Evolutionary conservation across 2,888 invertebrate species (phyloP).

Genomic region (Chrysomela aeneicollis): DNA sequence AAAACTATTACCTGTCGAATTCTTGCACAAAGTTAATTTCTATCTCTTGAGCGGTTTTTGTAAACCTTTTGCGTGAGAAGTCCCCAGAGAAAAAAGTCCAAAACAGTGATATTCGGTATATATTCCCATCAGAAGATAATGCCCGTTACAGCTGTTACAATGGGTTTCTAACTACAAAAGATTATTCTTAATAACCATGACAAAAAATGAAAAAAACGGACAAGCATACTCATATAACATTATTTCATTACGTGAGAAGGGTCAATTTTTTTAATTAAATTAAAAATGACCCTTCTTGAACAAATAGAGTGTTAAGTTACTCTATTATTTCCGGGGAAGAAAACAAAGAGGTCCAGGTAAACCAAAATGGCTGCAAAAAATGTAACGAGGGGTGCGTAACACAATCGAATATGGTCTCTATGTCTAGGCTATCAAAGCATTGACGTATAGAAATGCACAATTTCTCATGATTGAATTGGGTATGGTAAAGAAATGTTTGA

Average conservation of each 20-base stretch:
- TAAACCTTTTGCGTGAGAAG: no score
- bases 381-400: slow-evolving; percentile 32
- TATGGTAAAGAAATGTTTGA: no score
- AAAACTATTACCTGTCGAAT: no score
- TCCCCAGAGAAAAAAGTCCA: no score
- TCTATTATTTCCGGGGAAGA: slow-evolving; percentile 42
- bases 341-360: slow-evolving; percentile 47
- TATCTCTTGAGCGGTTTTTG: no score
- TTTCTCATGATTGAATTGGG: no score
- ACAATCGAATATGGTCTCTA: slow-evolving; percentile 22
- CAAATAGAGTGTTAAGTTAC: slow-evolving; percentile 50
- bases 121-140: background rate
- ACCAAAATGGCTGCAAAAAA: slow-evolving; percentile 44
- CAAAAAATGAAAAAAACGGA: slow-evolving; percentile 40
- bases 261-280: slow-evolving; percentile 49
- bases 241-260: slow-evolving; percentile 34
- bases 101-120: no score
- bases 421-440: background rate
- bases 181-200: slow-evolving; percentile 9
- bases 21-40: no score
- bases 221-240: slow-evolving; percentile 28
- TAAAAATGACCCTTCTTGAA: slow-evolving; percentile 50
- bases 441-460: no score
- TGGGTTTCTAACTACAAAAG: background rate
- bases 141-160: slow-evolving; percentile 11